Evolutionary conservation across 2,797 vertebrate species (phyloP).

Genomic region (Anguilla pacifica): DNA sequence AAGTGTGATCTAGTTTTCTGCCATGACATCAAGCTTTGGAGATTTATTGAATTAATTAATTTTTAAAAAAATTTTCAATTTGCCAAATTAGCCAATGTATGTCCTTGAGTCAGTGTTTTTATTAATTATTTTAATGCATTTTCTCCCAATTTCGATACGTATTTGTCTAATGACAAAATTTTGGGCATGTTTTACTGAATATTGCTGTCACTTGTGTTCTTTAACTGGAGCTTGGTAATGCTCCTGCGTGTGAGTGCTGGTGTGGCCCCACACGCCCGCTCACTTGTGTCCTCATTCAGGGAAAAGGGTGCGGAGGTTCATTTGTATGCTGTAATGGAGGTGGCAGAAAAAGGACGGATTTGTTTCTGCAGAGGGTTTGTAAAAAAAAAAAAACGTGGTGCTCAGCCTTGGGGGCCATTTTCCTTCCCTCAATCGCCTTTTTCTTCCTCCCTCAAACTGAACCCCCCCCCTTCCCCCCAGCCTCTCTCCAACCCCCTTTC

Average conservation of each 20-base stretch:
- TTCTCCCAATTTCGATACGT: neutral
- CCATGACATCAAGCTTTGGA: neutral
- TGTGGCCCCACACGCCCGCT: neutral
- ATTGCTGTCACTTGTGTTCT: neutral
- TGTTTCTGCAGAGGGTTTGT: conserved; percentile 19
- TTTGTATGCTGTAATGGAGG: conserved; percentile 6
- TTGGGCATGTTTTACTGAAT: too few relatives aligned
- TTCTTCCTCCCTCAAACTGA: conserved; percentile 17
- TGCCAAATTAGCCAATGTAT: neutral
- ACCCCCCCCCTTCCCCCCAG: neutral
- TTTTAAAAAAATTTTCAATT: too few relatives aligned
- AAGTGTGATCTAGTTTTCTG: too few relatives aligned
- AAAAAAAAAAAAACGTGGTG: neutral
- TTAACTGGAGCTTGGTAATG: neutral
- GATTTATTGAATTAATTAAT: neutral
- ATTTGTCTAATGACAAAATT: too few relatives aligned
- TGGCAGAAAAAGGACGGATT: conserved; percentile 8
- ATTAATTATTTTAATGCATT: neutral
- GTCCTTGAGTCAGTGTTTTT: neutral
- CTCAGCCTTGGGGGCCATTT: conserved; percentile 19
- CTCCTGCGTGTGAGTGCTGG: neutral
- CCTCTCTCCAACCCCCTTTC: conserved; percentile 13
- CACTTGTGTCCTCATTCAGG: conserved; percentile 7
- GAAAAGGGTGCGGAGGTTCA: neutral
- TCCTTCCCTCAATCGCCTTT: conserved; percentile 19